These are phyloP conservation scores for Clarias fuscus DNA, from an alignment of 2,797 vertebrate species.

Conservation along the genomic window DNA sequence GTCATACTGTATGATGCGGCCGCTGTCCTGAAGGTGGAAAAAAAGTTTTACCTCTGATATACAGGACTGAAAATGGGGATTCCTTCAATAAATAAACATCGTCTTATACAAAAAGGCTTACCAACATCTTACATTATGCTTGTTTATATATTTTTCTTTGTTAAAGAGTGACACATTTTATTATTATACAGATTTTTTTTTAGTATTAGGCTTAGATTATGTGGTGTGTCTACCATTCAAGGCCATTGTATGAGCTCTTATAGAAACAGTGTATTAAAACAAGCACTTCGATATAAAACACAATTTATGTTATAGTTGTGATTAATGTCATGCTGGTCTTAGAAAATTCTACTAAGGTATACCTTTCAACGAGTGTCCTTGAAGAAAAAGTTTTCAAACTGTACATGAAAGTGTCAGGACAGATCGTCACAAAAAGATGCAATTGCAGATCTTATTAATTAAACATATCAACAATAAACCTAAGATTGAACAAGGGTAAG, in stretches of 20 bases:
- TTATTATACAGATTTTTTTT: no score
- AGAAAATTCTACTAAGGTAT: not conserved
- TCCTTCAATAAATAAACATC: not conserved
- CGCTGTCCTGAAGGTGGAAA: not conserved
- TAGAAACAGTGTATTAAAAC: not conserved
- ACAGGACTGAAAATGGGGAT: not conserved
- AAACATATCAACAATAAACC: no score
- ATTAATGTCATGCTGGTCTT: not conserved
- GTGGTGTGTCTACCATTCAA: not conserved
- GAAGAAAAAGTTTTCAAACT: constrained; percentile 9
- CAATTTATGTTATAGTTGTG: not conserved
- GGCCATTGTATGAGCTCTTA: not conserved
- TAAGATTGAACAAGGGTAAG: no score
- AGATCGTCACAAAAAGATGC: no score
- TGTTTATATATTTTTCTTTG: not conserved
- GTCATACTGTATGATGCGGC: not conserved
- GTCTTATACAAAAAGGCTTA: not conserved
- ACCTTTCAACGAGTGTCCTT: not conserved
- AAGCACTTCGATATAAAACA: not conserved
- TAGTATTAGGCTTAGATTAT: not conserved
- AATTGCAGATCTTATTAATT: no score
- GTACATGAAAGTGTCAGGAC: not conserved
- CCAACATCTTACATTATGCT: not conserved
- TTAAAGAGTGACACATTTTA: not conserved
- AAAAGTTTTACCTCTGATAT: not conserved